These are phyloP conservation scores for Cylas formicarius DNA, from an alignment of 1,140 invertebrate species.

Conservation along the genomic window DNA sequence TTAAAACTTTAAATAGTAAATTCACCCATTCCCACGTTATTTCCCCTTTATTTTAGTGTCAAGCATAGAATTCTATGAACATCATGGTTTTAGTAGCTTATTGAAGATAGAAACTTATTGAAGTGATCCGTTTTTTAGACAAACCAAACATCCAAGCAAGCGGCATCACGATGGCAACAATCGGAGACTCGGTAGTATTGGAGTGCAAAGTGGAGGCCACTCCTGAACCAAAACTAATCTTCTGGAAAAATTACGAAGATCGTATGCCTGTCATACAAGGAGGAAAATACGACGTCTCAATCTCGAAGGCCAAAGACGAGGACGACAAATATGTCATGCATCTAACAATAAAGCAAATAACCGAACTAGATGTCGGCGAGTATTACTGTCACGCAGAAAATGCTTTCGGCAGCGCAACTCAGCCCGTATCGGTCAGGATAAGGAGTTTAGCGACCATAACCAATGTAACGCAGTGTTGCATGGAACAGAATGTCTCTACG, in stretches of 20 bases:
- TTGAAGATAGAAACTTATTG: no score
- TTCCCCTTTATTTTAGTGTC: no score
- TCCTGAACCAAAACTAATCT: conserved; percentile 69
- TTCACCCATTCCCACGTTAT: no score
- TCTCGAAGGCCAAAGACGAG: conserved; percentile 48
- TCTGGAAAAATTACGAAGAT: conserved; percentile 66
- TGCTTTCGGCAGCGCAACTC: conserved; percentile 62
- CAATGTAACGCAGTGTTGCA: conserved; percentile 69
- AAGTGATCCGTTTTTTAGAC: conserved; percentile 45
- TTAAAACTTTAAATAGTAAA: no score
- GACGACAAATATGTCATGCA: conserved; percentile 62
- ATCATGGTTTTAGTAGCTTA: no score
- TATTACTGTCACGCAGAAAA: conserved; percentile 79
- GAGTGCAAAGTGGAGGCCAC: conserved; percentile 69
- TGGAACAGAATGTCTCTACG: conserved; percentile 64
- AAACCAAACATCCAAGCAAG: conserved; percentile 65
- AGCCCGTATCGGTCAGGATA: conserved; percentile 63
- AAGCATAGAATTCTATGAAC: no score
- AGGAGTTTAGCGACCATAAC: conserved; percentile 51
- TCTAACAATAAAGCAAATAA: conserved; percentile 61
- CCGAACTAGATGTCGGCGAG: conserved; percentile 62
- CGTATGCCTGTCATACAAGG: conserved; percentile 65
- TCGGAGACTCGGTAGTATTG: conserved; percentile 63
- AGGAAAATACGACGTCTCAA: conserved; percentile 60
- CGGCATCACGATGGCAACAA: conserved; percentile 62